phyloP scores from a whole-genome alignment of 2,113 vertebrate species.

The Entelurus aequoreus region DNA sequence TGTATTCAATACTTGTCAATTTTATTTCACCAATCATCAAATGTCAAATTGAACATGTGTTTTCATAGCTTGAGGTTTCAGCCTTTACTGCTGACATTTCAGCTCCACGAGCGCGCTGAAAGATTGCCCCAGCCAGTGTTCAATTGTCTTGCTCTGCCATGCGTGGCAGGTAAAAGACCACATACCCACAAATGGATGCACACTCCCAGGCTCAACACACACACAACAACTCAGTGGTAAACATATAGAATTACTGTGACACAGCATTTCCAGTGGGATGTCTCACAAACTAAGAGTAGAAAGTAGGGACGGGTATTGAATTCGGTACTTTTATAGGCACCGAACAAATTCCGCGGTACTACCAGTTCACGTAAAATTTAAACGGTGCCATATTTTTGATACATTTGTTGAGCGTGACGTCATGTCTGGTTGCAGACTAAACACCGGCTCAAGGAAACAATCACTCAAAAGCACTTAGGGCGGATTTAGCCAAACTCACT shows the following conservation, averaged over 20 bases:
- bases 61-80: conserved; percentile 27
- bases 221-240: neutral
- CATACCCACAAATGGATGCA: conserved; percentile 15
- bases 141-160: conserved; percentile 42
- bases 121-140: conserved; percentile 28
- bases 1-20: neutral
- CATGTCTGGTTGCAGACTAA: no score
- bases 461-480: no score
- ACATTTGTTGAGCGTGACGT: no score
- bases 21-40: neutral
- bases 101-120: conserved; percentile 22
- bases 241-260: neutral
- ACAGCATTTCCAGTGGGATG: neutral
- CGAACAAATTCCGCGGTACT: no score
- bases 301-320: neutral
- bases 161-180: conserved; percentile 37
- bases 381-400: no score
- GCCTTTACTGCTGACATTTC: conserved; percentile 38
- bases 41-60: conserved; percentile 5
- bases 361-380: no score
- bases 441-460: no score
- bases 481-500: no score
- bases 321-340: no score
- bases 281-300: conserved; percentile 1
- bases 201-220: neutral